A percentile compares a stretch with the other conserved stretches of the same genome.
phyloP scores from a whole-genome alignment of 2,888 invertebrate genomes.

The Aspidapion aeneum region DNA sequence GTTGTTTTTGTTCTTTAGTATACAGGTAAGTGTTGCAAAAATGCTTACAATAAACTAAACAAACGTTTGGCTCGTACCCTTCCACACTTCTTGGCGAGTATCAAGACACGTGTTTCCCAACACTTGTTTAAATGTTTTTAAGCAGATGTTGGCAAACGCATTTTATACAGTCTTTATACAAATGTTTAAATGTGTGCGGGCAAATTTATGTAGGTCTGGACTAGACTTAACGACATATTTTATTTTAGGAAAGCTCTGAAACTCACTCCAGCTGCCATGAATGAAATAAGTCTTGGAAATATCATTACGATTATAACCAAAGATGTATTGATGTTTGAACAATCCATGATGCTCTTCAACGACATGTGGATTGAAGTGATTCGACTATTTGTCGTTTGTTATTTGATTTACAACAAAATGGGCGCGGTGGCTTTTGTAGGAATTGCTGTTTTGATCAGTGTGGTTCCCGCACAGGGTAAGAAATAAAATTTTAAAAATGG shows the following conservation, averaged over 20 bases:
- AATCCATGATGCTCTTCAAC: slow-evolving; percentile 80
- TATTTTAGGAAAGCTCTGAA: slow-evolving; percentile 22
- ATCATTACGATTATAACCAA: slow-evolving; percentile 87
- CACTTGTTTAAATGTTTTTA: too few relatives aligned
- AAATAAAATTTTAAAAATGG: too few relatives aligned
- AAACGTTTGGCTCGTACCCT: too few relatives aligned
- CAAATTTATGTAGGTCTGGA: too few relatives aligned
- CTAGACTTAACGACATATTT: neutral
- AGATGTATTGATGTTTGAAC: slow-evolving; percentile 87
- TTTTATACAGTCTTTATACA: too few relatives aligned
- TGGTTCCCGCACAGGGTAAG: slow-evolving; percentile 32
- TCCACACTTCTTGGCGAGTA: too few relatives aligned
- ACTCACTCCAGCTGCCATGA: slow-evolving; percentile 29
- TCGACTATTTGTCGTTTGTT: slow-evolving; percentile 75
- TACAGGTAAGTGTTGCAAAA: slow-evolving; percentile 47
- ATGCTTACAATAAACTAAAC: too few relatives aligned
- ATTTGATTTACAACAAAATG: slow-evolving; percentile 65
- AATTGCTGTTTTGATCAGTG: slow-evolving; percentile 48
- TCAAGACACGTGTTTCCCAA: too few relatives aligned
- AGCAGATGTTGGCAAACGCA: too few relatives aligned
- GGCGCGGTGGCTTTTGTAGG: slow-evolving; percentile 53
- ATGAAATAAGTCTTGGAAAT: slow-evolving; percentile 49
- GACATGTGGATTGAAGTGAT: slow-evolving; percentile 89
- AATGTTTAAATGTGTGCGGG: too few relatives aligned
- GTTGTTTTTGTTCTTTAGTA: slow-evolving; percentile 77